phyloP scores from a whole-genome alignment of 1,140 invertebrate genomes.

The Maconellicoccus hirsutus region DNA sequence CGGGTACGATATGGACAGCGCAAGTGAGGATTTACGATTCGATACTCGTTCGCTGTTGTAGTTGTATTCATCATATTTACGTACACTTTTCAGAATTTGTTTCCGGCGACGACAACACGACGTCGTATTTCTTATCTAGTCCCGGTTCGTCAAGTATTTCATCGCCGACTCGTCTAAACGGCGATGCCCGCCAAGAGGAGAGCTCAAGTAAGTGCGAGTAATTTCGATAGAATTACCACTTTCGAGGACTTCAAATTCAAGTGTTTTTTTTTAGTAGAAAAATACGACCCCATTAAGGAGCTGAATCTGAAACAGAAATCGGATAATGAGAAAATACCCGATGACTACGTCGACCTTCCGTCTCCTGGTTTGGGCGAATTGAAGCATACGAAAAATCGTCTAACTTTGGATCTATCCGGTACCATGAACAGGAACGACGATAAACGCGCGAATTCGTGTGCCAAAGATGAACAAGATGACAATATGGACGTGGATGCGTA shows the following conservation, averaged over 20 bases:
- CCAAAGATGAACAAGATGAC: not conserved
- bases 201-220: too few relatives aligned
- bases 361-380: slow-evolving; percentile 47
- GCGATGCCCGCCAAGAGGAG: too few relatives aligned
- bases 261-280: too few relatives aligned
- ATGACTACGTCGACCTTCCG: not conserved
- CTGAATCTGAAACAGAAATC: too few relatives aligned
- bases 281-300: too few relatives aligned
- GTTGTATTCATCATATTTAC: not conserved
- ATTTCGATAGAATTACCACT: too few relatives aligned
- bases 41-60: too few relatives aligned
- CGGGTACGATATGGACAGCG: not conserved
- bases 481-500: not conserved
- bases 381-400: slow-evolving; percentile 53
- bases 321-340: not conserved
- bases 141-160: not conserved
- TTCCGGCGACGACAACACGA: not conserved
- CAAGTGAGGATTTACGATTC: not conserved
- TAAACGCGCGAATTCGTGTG: not conserved
- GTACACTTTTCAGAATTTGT: not conserved
- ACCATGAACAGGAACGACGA: not conserved
- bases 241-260: too few relatives aligned
- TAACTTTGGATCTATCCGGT: slow-evolving; percentile 50
- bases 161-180: not conserved
- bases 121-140: not conserved